Percentiles rank a stretch among this genome's conserved stretches.
Evolutionary conservation across 2,113 vertebrate species (phyloP).

Genomic region (Gymnogyps californianus): DNA sequence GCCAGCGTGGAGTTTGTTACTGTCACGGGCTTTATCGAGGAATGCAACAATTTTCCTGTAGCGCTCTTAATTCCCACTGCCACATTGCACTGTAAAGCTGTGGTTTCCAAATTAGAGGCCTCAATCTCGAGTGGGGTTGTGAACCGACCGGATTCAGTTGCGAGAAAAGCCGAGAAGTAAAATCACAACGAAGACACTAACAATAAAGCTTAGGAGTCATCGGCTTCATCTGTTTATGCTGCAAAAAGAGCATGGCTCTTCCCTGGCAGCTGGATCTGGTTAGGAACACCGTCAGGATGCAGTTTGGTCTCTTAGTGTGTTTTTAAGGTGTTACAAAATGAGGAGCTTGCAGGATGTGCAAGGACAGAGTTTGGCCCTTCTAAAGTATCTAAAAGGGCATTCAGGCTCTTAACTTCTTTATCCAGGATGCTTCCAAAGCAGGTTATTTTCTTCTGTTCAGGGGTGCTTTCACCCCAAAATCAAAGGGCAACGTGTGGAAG

Average conservation of each 20-base stretch:
- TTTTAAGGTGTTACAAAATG: background rate
- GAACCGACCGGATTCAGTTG: background rate
- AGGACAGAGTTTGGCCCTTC: background rate
- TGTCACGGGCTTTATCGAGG: background rate
- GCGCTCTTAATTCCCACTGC: background rate
- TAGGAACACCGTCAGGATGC: background rate
- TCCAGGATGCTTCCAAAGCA: background rate
- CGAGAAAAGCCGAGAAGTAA: background rate
- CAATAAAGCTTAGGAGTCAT: background rate
- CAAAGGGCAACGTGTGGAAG: background rate
- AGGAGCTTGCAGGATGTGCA: background rate
- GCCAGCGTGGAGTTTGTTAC: background rate
- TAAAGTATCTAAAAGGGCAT: background rate
- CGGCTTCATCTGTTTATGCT: background rate
- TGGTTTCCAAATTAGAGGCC: background rate
- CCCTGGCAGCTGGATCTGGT: background rate
- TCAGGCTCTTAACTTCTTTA: background rate
- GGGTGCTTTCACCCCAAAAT: background rate
- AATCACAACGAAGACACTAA: background rate
- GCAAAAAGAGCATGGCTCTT: background rate
- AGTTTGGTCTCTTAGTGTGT: background rate
- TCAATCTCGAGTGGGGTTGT: accelerated
- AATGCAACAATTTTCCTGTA: background rate
- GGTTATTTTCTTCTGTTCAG: background rate
- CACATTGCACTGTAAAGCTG: accelerated